Evolutionary conservation across 2,113 vertebrate species (phyloP), one percentile per base, ranked within the genome.

Genomic region (Typhlomys cinereus): DNA sequence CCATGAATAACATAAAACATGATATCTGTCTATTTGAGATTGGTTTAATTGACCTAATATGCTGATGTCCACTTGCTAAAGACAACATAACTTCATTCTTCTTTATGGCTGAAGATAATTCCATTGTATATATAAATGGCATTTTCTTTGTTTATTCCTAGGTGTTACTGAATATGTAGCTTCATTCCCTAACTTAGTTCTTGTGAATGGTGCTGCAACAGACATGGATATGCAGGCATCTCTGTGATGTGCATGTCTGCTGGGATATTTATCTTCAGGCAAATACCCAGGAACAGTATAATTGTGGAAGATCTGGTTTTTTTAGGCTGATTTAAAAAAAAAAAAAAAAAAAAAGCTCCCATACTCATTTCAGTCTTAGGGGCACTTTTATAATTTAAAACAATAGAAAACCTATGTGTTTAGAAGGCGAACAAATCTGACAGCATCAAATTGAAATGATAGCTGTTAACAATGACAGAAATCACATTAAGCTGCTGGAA

Each of bases 301-400:
- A 14, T 18, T 80, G 36, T 44, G 41, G 17, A 31, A 61, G 54
- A 57, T 57, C 54, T 57, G 21, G 7, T 57, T 57, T 17, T 57
- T 57, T 57, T 57, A 57, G 15, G n/a, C n/a, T n/a, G n/a, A n/a
- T n/a, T n/a, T n/a, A n/a, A n/a, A n/a, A n/a, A n/a, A n/a, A n/a
- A n/a, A n/a, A n/a, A n/a, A n/a, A n/a, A n/a, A n/a, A n/a, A n/a
- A n/a, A n/a, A 14, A 57, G 21, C 14, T 21, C 21, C 4, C 54
- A 57, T 57, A 57, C 54, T 57, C 14, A 14, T 57, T 57, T 57
- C 54, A 57, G 21, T 83, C 70, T 85, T 69, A 82, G 5, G 54
- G 82, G n/a, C 69, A 20, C 41, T 62, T n/a, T 96, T 71, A n/a
- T 21, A 90, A 57, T 66, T 64, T 85, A 88, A 94, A 88, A 70